Evolutionary conservation across 1,140 invertebrate genomes (phyloP).

Genomic region (Lordiphosa stackelbergi): DNA sequence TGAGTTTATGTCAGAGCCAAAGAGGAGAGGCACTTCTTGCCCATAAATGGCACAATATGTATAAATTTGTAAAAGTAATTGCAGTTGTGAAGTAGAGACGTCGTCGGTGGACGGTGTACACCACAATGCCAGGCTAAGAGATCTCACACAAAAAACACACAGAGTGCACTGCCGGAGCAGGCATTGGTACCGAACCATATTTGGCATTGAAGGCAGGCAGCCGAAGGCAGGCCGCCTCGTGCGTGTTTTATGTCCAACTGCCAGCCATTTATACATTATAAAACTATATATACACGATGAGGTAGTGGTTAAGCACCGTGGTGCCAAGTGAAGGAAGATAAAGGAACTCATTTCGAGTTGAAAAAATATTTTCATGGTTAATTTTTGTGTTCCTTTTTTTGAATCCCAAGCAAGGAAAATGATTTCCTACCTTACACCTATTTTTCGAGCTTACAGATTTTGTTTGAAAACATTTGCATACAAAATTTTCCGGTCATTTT

Average conservation of each 20-base stretch:
- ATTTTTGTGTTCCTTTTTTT: no score
- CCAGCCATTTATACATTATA: constrained; percentile 74
- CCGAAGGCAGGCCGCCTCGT: constrained; percentile 35
- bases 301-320: no score
- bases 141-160: background rate
- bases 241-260: constrained; percentile 74
- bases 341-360: no score
- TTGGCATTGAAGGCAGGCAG: constrained; percentile 37
- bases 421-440: no score
- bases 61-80: constrained; percentile 77
- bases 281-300: constrained; percentile 56
- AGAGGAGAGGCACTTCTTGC: constrained; percentile 50
- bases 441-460: no score
- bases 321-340: no score
- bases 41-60: constrained; percentile 75
- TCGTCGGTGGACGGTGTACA: background rate
- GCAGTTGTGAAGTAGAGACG: constrained; percentile 41
- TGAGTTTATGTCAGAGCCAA: constrained; percentile 58
- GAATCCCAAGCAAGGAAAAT: no score
- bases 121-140: constrained; percentile 41
- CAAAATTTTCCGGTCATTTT: no score
- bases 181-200: constrained; percentile 40
- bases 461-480: no score
- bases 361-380: no score
- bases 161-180: background rate